phyloP scores from a whole-genome alignment of 2,113 vertebrate species.

The Verasper variegatus region DNA sequence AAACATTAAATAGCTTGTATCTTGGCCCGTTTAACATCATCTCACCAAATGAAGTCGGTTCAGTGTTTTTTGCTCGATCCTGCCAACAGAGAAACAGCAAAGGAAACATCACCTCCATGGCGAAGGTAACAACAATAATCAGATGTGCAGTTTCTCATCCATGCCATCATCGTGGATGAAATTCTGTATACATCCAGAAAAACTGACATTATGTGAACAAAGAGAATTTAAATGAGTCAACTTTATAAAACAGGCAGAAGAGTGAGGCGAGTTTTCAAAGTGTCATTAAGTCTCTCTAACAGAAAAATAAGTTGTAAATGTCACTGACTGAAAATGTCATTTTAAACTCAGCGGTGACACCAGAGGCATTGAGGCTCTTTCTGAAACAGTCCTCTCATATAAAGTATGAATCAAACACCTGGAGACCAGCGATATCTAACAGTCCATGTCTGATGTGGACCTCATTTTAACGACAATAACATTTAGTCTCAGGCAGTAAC shows the following conservation, averaged over 20 bases:
- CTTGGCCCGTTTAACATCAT: no score
- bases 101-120: no score
- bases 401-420: conserved; percentile 3
- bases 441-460: conserved; percentile 27
- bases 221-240: no score
- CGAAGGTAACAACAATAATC: not conserved
- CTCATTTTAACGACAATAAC: conserved; percentile 3
- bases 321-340: no score
- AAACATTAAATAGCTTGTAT: no score
- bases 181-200: not conserved
- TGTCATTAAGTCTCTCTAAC: not conserved
- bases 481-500: conserved; percentile 32
- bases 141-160: not conserved
- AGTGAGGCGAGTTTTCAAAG: not conserved
- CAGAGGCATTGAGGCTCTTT: not conserved
- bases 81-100: no score
- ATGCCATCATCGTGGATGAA: not conserved
- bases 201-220: not conserved
- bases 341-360: no score
- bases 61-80: no score
- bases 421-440: not conserved
- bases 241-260: not conserved
- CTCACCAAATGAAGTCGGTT: no score
- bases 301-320: not conserved
- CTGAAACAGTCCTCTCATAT: not conserved